Base-by-base conservation (phyloP, 2,113 vertebrate species). In the Notothenia coriiceps region DNA sequence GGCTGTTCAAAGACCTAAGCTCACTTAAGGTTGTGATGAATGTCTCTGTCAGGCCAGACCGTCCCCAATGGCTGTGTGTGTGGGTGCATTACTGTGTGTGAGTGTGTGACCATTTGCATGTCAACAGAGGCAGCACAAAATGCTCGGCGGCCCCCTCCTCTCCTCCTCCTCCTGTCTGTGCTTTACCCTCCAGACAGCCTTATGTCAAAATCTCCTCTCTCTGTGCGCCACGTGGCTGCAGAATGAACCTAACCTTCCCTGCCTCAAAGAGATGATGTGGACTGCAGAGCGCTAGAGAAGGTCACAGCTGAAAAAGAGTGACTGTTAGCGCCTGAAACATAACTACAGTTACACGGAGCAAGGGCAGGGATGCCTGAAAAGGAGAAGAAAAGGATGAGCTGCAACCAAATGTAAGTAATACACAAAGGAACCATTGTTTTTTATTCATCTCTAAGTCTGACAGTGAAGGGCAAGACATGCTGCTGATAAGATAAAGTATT, bases 111-210 rank as follows among this genome's bases (percentile, higher is more conserved):
- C 64, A 88, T 90, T 91, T 91, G 83, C 82, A 87, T 89, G 84
- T 88, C 69, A 54, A 66, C 10, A 3, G 70, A 80, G 66, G 63
- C 57, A 13, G 73, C 56, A 61, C 62, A 83, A 86, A 89, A 70
- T 66, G 81, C 77, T 70, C 11, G 17, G 25, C 77, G 67, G 25
- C 70, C 18, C 62, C 55, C 40, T 18, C 49, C 54, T 13, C 29
- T 15, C 13, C 64, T 3, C 13, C 64, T 3, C 40, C 14, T 59
- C 55, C 85, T 57, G 69, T 87, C 82, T 80, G 61, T 35, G 74
- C 63, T 88, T 84, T 74, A 78, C 83, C 87, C 91, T 91, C 87
- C 79, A 90, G 91, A 89, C 89, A 85, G 85, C 84, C 79, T 87
- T 80, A 69, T 83, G 86, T 90, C 86, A 83, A 84, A 40, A 80